phyloP scores from a whole-genome alignment of 2,888 invertebrate genomes.

The Tipula confusa region DNA sequence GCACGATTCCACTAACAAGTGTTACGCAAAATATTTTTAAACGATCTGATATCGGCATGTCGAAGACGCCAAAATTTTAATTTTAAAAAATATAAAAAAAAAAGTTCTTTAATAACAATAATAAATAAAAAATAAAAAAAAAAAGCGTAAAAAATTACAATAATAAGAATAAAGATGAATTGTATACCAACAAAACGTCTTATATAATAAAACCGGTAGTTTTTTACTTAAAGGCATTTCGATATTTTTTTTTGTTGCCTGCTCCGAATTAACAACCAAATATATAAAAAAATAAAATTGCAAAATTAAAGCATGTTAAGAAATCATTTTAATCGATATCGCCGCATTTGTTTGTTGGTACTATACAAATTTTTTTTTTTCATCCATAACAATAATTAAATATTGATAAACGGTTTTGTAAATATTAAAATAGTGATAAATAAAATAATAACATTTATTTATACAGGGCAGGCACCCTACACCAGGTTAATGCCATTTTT shows the following conservation, averaged over 20 bases:
- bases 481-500: no score
- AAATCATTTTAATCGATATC: slow-evolving; percentile 3
- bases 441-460: no score
- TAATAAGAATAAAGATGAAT: neutral
- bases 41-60: neutral
- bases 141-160: slow-evolving; percentile 9
- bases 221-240: neutral
- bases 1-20: neutral
- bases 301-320: neutral
- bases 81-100: neutral
- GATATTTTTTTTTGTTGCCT: neutral
- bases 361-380: no score
- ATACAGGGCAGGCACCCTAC: no score
- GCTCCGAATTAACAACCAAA: neutral
- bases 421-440: no score
- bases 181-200: neutral
- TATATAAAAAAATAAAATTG: neutral
- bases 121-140: no score
- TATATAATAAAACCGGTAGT: neutral
- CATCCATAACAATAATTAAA: no score
- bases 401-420: no score
- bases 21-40: neutral
- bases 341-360: no score
- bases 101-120: neutral
- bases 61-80: neutral